Percentiles rank a stretch among this genome's conserved stretches.
Evolutionary conservation across 2,888 invertebrate genomes (phyloP).

Genomic region (Melieria omissa): DNA sequence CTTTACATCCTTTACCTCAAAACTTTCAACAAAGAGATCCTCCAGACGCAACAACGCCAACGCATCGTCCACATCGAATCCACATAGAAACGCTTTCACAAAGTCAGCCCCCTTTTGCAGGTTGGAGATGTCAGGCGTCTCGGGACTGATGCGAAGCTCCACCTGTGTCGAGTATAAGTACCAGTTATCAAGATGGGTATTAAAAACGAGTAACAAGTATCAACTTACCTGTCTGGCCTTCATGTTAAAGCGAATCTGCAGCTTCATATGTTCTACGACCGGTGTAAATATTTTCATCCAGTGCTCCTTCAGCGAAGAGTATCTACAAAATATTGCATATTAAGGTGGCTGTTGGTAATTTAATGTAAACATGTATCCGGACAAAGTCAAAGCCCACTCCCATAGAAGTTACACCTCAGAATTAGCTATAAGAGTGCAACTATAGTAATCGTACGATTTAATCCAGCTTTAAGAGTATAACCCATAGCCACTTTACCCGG

Average conservation of each 20-base stretch:
- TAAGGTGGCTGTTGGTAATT: no score
- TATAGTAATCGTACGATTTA: no score
- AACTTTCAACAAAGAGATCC: conserved; percentile 96
- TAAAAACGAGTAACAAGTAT: no score
- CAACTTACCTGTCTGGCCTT: conserved; percentile 76
- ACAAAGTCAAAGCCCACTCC: no score
- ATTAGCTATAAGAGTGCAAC: no score
- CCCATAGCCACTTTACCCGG: no score
- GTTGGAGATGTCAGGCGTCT: conserved; percentile 83
- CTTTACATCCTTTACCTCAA: conserved; percentile 97
- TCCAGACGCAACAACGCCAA: conserved; percentile 93
- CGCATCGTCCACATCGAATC: conserved; percentile 98
- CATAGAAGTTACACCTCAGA: no score
- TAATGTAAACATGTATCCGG: no score
- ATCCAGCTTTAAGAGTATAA: no score
- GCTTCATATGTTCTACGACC: conserved; percentile 91
- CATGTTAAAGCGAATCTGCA: conserved; percentile 94
- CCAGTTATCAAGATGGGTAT: not conserved
- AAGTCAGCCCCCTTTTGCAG: conserved; percentile 98
- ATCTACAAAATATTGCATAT: conserved; percentile 69
- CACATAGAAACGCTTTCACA: conserved; percentile 93
- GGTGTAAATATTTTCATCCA: conserved; percentile 98
- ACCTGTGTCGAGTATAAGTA: conserved; percentile 48
- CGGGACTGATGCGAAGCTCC: conserved; percentile 65
- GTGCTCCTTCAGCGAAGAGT: conserved; percentile 92